These are phyloP conservation scores for Amblyraja radiata DNA, from an alignment of 2,797 vertebrate genomes.

Conservation along the genomic window DNA sequence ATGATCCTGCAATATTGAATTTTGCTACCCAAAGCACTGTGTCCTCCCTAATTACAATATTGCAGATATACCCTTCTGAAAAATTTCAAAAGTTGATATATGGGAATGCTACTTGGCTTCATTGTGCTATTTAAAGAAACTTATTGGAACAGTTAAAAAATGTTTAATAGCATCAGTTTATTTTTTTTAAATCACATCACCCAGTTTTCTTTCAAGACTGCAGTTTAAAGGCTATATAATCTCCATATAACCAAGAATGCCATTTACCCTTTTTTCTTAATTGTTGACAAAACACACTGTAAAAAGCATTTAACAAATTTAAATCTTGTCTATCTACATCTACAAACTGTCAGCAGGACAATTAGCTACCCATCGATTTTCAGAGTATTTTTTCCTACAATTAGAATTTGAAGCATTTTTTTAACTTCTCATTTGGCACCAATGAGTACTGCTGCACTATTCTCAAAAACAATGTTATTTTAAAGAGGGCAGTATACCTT, in stretches of 20 bases:
- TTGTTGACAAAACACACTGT: constrained; percentile 38
- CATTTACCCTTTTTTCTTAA: constrained; percentile 24
- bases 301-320: constrained; percentile 37
- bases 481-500: constrained; percentile 32
- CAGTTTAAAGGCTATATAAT: constrained; percentile 35
- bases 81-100: not conserved
- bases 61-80: not conserved
- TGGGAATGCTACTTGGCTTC: not conserved
- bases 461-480: constrained; percentile 32
- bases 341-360: constrained; percentile 57
- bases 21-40: not conserved
- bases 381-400: constrained; percentile 48
- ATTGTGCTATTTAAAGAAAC: constrained; percentile 26
- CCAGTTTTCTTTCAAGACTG: constrained; percentile 29
- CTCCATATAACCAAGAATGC: constrained; percentile 7
- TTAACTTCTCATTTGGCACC: constrained; percentile 51
- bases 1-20: not conserved
- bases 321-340: constrained; percentile 45
- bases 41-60: not conserved
- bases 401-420: constrained; percentile 47
- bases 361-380: constrained; percentile 52
- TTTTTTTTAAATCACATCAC: constrained; percentile 36
- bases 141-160: constrained; percentile 23
- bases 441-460: constrained; percentile 42
- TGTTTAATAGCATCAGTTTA: constrained; percentile 33